Evolutionary conservation across 2,888 invertebrate genomes (phyloP), one percentile per base, ranked within the genome.

Genomic region (Noctua pronuba): DNA sequence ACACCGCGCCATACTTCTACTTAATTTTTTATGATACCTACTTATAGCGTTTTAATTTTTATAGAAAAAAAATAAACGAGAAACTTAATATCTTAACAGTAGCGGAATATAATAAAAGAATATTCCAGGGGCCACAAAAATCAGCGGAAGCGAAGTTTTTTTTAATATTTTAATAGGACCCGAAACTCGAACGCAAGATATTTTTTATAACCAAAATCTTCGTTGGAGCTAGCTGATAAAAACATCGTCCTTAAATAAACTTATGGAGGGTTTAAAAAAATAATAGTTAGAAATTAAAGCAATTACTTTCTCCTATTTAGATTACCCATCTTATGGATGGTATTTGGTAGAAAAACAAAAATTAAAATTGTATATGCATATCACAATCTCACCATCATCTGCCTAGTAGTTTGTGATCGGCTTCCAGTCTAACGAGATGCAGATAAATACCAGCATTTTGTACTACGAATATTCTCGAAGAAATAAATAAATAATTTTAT

Each of bases 191-290:
- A 70, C 21, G 64, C 70, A 76, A 82, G 76, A 77, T 74, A 73
- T 76, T 71, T 76, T 46, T 79, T 78, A 78, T 73, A 82, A 74
- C 67, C 46, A 44, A 21, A 73, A 77, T 85, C 71, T 85, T 79
- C 38, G 66, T 78, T 80, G 72, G 67, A 80, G 62, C 44, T 66
- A 62, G 38, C 71, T 82, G 87, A 84, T 86, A 83, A 83, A 67
- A 74, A 82, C 31, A 60, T 31, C 60, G 31, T 2, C 3, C 18
- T 60, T 28, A 31, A 4, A 31, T 60, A 31, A 31, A 60, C 18
- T 21, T 21, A 21, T 18, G 28, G 31, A 16, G 18, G 18, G 16
- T 11, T 58, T 28, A 16, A 58, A 55, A 55, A 28, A 28, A 55
- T n/a, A 6, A 69, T 69, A 52, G n/a, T 52, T 68, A n/a, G 16